Evolutionary conservation across 2,113 vertebrate species (phyloP).

Genomic region (Callopanchax toddi): DNA sequence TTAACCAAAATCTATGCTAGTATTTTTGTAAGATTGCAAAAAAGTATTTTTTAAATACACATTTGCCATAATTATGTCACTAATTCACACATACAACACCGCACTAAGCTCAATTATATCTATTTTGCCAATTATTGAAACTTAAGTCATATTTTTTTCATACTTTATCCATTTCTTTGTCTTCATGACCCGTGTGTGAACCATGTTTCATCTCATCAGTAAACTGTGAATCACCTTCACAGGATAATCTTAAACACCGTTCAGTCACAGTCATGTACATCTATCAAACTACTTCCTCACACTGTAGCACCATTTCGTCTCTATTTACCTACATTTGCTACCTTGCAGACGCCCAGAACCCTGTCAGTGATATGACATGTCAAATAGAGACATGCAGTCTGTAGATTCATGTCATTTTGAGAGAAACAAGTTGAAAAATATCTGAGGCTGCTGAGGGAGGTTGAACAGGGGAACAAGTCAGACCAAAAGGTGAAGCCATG

Average conservation of each 20-base stretch:
- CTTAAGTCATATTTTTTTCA: no score
- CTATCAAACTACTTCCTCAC: constrained; percentile 21
- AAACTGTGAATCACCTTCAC: neutral
- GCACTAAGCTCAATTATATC: no score
- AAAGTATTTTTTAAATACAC: no score
- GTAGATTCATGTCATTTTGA: constrained; percentile 9
- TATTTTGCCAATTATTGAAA: no score
- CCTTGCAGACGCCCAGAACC: constrained; percentile 9
- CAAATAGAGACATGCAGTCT: constrained; percentile 47
- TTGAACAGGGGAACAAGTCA: neutral
- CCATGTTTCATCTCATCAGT: no score
- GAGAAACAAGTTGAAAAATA: constrained; percentile 25
- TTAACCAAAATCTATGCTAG: no score
- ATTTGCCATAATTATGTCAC: no score
- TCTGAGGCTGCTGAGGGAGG: constrained; percentile 5
- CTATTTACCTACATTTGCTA: constrained; percentile 26
- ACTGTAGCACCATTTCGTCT: constrained; percentile 21
- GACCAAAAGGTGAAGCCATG: neutral
- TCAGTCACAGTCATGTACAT: constrained; percentile 22
- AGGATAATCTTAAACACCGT: neutral
- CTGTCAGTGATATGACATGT: constrained; percentile 22
- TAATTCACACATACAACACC: no score
- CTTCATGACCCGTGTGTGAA: no score
- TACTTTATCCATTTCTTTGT: no score
- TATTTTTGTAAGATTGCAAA: no score